Percentiles rank a stretch among this genome's conserved stretches.
These are phyloP conservation scores for Falcaria lacertinaria DNA, from an alignment of 2,888 invertebrate genomes.

Conservation along the genomic window DNA sequence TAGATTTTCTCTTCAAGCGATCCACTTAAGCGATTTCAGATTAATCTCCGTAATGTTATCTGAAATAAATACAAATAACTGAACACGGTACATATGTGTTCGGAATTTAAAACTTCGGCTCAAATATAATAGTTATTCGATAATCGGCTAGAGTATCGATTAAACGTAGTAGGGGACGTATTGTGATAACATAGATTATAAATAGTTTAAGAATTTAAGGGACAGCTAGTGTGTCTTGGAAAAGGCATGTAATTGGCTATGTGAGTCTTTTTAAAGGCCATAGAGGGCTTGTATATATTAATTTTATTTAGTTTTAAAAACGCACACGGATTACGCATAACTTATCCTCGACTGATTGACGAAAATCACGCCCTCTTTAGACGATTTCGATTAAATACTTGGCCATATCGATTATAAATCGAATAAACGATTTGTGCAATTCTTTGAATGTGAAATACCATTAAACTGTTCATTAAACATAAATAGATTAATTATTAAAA, in stretches of 20 bases:
- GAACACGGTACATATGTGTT: conserved; percentile 58
- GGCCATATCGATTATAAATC: background rate
- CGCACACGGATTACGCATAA: background rate
- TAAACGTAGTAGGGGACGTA: conserved; percentile 37
- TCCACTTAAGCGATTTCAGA: no score
- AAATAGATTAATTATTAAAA: no score
- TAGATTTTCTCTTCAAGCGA: no score
- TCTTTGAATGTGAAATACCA: no score
- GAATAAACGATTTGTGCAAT: background rate
- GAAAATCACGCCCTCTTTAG: background rate
- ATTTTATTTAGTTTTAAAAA: background rate
- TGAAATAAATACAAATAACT: conserved; percentile 7
- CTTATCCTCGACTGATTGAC: background rate
- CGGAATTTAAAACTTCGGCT: conserved; percentile 45
- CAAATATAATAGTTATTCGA: conserved; percentile 34
- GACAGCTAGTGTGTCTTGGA: conserved; percentile 7
- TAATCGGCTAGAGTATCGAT: conserved; percentile 21
- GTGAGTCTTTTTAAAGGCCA: background rate
- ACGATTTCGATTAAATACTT: background rate
- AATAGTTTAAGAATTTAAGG: conserved; percentile 10
- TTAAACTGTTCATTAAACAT: no score
- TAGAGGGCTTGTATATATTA: background rate
- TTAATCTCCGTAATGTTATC: background rate
- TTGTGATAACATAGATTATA: conserved; percentile 46
- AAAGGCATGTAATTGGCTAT: background rate